A percentile compares a stretch with the other conserved stretches of the same genome.
These are phyloP conservation scores for Halesus radiatus DNA, from an alignment of 1,140 invertebrate species.

Conservation along the genomic window DNA sequence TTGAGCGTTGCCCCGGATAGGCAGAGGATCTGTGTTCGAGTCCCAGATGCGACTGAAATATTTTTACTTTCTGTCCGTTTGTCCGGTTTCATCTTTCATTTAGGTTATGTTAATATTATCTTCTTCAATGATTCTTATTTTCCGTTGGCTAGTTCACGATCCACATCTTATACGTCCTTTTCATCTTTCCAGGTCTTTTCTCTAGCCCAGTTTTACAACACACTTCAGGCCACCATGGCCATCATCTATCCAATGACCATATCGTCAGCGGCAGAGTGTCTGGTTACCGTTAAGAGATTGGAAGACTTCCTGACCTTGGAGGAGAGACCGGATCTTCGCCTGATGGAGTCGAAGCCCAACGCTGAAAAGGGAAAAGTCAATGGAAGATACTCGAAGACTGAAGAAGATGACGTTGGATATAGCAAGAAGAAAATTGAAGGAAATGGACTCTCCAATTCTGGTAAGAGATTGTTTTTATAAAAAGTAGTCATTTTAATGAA, in stretches of 20 bases:
- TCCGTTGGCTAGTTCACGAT: too few relatives aligned
- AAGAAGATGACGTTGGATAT: slow-evolving; percentile 12
- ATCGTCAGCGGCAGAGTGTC: slow-evolving; percentile 75
- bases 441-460: slow-evolving; percentile 44
- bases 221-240: slow-evolving; percentile 70
- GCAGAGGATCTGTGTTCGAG: too few relatives aligned
- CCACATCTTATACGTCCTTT: too few relatives aligned
- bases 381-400: slow-evolving; percentile 5
- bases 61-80: too few relatives aligned
- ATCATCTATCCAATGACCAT: slow-evolving; percentile 84
- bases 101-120: too few relatives aligned
- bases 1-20: too few relatives aligned
- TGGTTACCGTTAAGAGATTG: slow-evolving; percentile 79
- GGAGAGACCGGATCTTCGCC: slow-evolving; percentile 65
- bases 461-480: neutral
- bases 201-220: slow-evolving; percentile 70
- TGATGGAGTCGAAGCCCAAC: neutral
- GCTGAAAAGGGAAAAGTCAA: neutral
- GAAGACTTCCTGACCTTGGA: slow-evolving; percentile 78
- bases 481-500: too few relatives aligned
- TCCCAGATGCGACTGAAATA: too few relatives aligned
- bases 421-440: slow-evolving; percentile 21
- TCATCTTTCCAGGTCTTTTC: slow-evolving; percentile 66
- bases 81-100: too few relatives aligned
- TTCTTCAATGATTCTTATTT: too few relatives aligned